phyloP scores from a whole-genome alignment of 1,140 invertebrate genomes.

The Sycophaga agraensis region DNA sequence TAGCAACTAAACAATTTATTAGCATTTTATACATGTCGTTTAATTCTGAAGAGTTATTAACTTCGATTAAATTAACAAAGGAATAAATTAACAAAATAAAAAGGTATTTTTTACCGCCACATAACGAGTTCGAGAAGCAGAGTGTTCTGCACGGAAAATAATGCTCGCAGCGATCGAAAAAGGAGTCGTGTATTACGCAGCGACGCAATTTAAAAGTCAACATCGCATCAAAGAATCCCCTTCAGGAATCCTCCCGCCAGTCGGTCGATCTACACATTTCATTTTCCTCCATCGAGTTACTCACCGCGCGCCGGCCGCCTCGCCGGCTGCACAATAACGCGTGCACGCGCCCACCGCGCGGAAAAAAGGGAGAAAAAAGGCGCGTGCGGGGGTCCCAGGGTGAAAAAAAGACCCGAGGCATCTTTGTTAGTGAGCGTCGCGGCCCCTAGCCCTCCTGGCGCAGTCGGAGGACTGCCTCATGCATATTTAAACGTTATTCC shows the following conservation, averaged over 20 bases:
- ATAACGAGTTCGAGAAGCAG: no score
- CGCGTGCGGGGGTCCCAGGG: no score
- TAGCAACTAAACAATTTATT: no score
- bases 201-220: constrained; percentile 19
- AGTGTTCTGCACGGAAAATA: no score
- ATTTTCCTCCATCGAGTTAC: constrained; percentile 3
- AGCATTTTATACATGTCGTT: no score
- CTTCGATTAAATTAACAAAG: no score
- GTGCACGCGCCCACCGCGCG: background rate
- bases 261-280: no score
- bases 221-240: background rate
- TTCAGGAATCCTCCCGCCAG: no score
- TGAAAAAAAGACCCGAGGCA: no score
- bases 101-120: no score
- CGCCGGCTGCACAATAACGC: background rate
- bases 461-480: background rate
- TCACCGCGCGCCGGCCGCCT: background rate
- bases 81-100: no score
- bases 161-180: background rate
- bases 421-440: constrained; percentile 14
- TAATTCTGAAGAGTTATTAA: no score
- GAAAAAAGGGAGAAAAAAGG: background rate
- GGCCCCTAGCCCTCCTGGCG: background rate
- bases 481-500: constrained; percentile 22
- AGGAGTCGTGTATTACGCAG: background rate